phyloP scores from a whole-genome alignment of 2,888 invertebrate species.

The Schizotus pectinicornis region DNA sequence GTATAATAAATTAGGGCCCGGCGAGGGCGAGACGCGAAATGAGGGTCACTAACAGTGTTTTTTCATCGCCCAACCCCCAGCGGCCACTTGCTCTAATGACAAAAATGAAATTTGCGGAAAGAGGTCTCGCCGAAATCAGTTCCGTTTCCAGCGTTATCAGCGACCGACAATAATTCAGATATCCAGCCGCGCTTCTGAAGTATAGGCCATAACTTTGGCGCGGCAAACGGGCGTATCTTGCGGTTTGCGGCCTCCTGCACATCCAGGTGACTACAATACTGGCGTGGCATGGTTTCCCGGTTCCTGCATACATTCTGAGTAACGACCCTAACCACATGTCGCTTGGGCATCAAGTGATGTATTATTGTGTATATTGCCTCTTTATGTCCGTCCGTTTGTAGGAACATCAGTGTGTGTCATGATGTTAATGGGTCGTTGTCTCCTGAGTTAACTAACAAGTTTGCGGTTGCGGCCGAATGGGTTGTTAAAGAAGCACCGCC shows the following conservation, averaged over 20 bases:
- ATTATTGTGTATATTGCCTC: constrained; percentile 34
- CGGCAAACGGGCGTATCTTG: constrained; percentile 15
- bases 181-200: no score
- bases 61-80: no score
- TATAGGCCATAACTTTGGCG: constrained; percentile 2
- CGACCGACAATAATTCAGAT: no score
- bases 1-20: no score
- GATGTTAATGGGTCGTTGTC: constrained; percentile 29
- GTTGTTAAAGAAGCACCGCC: constrained; percentile 14
- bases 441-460: constrained; percentile 28
- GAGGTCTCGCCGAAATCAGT: no score
- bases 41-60: no score
- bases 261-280: constrained; percentile 41
- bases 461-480: constrained; percentile 22
- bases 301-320: constrained; percentile 31
- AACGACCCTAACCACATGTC: constrained; percentile 35
- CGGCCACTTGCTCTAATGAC: no score
- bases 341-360: constrained; percentile 32
- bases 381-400: constrained; percentile 30
- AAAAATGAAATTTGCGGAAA: no score
- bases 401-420: constrained; percentile 29
- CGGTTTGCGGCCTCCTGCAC: constrained; percentile 8
- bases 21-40: no score
- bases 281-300: constrained; percentile 30
- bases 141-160: no score